phyloP scores from a whole-genome alignment of 2,113 vertebrate species.

The Labrus mixtus region DNA sequence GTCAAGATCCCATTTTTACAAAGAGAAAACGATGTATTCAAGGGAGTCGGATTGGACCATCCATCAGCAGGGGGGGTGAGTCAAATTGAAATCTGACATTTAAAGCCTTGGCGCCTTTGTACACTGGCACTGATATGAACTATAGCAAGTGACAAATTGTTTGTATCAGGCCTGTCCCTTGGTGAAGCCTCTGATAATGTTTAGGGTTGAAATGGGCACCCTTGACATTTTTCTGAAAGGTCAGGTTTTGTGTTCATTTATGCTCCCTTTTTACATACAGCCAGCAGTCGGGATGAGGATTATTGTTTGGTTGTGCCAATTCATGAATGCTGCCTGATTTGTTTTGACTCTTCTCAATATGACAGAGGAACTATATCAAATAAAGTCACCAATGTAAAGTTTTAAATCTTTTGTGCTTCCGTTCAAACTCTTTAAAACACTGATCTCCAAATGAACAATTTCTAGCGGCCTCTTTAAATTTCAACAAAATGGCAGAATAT shows the following conservation, averaged over 20 bases:
- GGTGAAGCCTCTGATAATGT: conserved; percentile 74
- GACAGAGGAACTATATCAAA: conserved; percentile 2
- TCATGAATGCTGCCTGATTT: conserved; percentile 30
- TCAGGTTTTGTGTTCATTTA: conserved; percentile 73
- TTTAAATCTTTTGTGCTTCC: neutral
- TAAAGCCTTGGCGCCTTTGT: conserved; percentile 71
- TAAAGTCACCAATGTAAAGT: conserved; percentile 3
- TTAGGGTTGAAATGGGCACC: conserved; percentile 74
- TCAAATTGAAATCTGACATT: conserved; percentile 84
- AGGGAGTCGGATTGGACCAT: conserved; percentile 70
- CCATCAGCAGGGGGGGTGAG: conserved; percentile 67
- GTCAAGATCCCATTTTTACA: conserved; percentile 51
- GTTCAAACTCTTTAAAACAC: conserved; percentile 9
- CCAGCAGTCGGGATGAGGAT: conserved; percentile 39
- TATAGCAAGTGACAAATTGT: conserved; percentile 78
- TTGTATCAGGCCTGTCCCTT: conserved; percentile 70
- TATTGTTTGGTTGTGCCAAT: conserved; percentile 41
- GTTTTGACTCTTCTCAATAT: conserved; percentile 34
- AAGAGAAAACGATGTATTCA: conserved; percentile 66
- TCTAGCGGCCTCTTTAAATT: conserved; percentile 8
- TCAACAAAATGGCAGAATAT: conserved; percentile 1
- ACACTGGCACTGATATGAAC: conserved; percentile 73
- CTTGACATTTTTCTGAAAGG: conserved; percentile 81
- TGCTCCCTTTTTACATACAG: conserved; percentile 45
- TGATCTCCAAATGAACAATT: conserved; percentile 12